Base-by-base conservation (phyloP, 2,113 vertebrate genomes). In the Pachypanchax playfairii region DNA sequence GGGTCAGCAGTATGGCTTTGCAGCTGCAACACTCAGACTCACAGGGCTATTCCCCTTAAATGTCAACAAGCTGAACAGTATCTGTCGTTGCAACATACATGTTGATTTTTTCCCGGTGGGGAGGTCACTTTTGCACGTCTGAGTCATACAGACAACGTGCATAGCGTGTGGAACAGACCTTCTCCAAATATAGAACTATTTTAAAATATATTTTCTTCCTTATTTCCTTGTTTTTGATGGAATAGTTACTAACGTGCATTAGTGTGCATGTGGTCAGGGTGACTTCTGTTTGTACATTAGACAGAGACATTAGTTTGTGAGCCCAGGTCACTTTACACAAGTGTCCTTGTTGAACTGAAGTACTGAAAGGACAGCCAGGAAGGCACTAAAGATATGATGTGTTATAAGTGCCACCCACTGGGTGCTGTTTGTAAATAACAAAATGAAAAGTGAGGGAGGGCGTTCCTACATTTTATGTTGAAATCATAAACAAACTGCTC, bases 231-330 rank as follows among this genome's bases (percentile, higher is more conserved):
- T 58, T 51, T 56, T 55, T 18, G 4, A n/a, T 15, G 44, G 29
- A n/a, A 55, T 14, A 22, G 8, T 47, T 13, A 5, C 5, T 20
- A 44, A 31, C 51, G 7, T 53, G 41, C 36, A 54, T 33, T 39
- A 14, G 21, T 7, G 31, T 28, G 26, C 22, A 1, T n/a, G 14
- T 18, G 10, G 17, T 7, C 15, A 0, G 6, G 5, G 35, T 33
- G 33, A 55, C 44, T 24, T 41, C 25, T 62, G 43, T 67, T 67
- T 70, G 49, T 5, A 25, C 54, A 21, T n/a, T n/a, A n/a, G n/a
- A n/a, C 10, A 35, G 48, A 68, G 44, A 60, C 29, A 47, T 77
- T 72, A 57, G 39, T 74, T 66, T 61, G 41, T 57, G 35, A 65
- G 44, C 42, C 59, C 1, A 7, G 65, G 50, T 66, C 48, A 46